A percentile compares a stretch with the other conserved stretches of the same genome.
Evolutionary conservation across 2,113 vertebrate species (phyloP).

Genomic region (Heterocephalus glaber): DNA sequence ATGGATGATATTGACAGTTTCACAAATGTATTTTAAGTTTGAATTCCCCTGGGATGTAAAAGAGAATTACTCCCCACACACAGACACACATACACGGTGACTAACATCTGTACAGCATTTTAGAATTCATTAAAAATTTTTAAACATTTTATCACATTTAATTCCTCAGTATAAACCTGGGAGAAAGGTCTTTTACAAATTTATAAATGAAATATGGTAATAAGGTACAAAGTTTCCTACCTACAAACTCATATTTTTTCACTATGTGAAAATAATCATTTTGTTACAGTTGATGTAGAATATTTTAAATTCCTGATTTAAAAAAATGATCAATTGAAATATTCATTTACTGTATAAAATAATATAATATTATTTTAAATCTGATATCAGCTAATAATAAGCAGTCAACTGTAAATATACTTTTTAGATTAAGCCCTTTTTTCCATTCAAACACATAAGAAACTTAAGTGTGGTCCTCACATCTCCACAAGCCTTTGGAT

Average conservation of each 20-base stretch:
- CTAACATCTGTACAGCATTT: background rate
- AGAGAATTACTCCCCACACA: constrained; percentile 25
- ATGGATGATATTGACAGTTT: constrained; percentile 48
- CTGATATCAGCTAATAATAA: background rate
- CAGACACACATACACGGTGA: background rate
- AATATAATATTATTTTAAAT: background rate
- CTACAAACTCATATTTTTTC: background rate
- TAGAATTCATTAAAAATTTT: background rate
- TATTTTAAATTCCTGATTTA: constrained; percentile 8
- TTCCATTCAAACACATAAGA: background rate
- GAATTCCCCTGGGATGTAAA: background rate
- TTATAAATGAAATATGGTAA: background rate
- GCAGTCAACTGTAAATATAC: background rate
- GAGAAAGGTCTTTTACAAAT: background rate
- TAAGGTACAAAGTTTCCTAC: background rate
- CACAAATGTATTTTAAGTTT: constrained; percentile 51
- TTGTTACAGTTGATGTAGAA: background rate
- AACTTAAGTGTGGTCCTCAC: background rate
- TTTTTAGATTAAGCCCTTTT: constrained; percentile 3
- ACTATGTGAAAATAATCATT: background rate
- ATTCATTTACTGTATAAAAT: background rate
- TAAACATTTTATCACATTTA: background rate
- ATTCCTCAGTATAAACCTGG: background rate
- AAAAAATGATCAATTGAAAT: background rate
- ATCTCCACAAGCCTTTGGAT: background rate